phyloP scores from a whole-genome alignment of 2,888 invertebrate species.

The Orchesella flavescens region DNA sequence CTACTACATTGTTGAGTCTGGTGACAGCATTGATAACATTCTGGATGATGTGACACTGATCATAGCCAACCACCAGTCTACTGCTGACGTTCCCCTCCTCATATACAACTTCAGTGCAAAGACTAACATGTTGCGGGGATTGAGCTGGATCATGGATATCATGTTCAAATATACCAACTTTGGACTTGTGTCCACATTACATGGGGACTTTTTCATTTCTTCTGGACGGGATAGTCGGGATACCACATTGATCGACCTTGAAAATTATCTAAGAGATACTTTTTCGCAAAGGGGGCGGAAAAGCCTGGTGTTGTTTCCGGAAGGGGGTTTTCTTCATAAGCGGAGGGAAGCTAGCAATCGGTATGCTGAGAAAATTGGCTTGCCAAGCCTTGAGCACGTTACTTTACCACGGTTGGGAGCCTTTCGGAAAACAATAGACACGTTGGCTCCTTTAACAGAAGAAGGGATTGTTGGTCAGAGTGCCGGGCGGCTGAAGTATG shows the following conservation, averaged over 20 bases:
- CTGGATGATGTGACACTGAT: constrained; percentile 83
- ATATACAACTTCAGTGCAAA: constrained; percentile 92
- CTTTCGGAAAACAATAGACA: constrained; percentile 69
- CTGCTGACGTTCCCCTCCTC: constrained; percentile 93
- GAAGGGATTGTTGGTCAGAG: no score
- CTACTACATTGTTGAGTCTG: constrained; percentile 89
- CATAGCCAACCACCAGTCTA: constrained; percentile 95
- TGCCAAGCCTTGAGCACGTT: constrained; percentile 89
- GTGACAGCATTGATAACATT: constrained; percentile 88
- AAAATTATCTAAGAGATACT: constrained; percentile 82
- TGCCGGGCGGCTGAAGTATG: constrained; percentile 80
- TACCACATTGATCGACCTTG: constrained; percentile 82
- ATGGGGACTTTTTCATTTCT: constrained; percentile 93
- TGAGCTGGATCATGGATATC: constrained; percentile 98
- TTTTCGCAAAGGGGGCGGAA: constrained; percentile 84
- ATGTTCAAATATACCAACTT: constrained; percentile 97
- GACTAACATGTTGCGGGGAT: constrained; percentile 83
- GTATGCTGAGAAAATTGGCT: constrained; percentile 88
- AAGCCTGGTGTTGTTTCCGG: constrained; percentile 94
- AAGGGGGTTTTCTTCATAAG: constrained; percentile 94
- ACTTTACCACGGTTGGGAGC: constrained; percentile 93
- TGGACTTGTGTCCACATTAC: constrained; percentile 90
- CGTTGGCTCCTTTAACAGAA: constrained; percentile 39
- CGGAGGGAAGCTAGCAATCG: constrained; percentile 88
- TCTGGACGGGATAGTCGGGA: constrained; percentile 87